A percentile compares a stretch with the other conserved stretches of the same genome.
phyloP scores from a whole-genome alignment of 2,888 invertebrate genomes.

The Brachyptera putata region DNA sequence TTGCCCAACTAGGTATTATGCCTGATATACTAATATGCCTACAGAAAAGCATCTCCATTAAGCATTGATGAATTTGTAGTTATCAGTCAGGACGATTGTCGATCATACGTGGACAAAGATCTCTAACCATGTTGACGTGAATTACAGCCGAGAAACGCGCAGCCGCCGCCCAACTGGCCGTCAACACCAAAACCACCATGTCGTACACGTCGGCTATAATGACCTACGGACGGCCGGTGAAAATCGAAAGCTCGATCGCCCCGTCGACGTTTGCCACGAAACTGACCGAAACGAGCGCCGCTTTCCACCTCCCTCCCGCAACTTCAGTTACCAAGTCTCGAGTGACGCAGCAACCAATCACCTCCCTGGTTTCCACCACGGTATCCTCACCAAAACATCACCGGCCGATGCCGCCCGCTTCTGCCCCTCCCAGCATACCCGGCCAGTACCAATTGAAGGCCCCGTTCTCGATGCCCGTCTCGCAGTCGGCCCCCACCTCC shows the following conservation, averaged over 20 bases:
- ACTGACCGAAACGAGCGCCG: constrained; percentile 54
- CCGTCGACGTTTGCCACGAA: constrained; percentile 71
- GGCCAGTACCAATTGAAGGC: constrained; percentile 34
- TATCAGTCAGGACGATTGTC: too few relatives aligned
- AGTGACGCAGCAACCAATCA: constrained; percentile 20
- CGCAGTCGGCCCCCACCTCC: neutral
- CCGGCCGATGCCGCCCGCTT: constrained; percentile 43
- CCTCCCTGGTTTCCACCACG: constrained; percentile 34
- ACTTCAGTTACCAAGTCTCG: constrained; percentile 18
- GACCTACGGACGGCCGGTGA: constrained; percentile 49
- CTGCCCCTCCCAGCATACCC: constrained; percentile 41
- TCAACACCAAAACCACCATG: constrained; percentile 54
- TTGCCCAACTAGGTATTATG: too few relatives aligned
- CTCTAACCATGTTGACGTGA: neutral
- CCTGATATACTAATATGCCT: too few relatives aligned
- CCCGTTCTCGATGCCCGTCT: constrained; percentile 27
- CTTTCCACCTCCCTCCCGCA: constrained; percentile 35
- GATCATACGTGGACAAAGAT: too few relatives aligned
- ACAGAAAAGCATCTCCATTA: too few relatives aligned
- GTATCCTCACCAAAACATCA: constrained; percentile 44
- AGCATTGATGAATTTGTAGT: too few relatives aligned
- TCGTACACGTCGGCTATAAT: constrained; percentile 55
- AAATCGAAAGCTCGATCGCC: constrained; percentile 50
- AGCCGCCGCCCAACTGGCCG: constrained; percentile 33
- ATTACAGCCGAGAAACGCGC: constrained; percentile 49